A percentile compares a stretch with the other conserved stretches of the same genome.
Evolutionary conservation across 1,140 invertebrate species (phyloP).

Genomic region (Metaphire vulgaris): DNA sequence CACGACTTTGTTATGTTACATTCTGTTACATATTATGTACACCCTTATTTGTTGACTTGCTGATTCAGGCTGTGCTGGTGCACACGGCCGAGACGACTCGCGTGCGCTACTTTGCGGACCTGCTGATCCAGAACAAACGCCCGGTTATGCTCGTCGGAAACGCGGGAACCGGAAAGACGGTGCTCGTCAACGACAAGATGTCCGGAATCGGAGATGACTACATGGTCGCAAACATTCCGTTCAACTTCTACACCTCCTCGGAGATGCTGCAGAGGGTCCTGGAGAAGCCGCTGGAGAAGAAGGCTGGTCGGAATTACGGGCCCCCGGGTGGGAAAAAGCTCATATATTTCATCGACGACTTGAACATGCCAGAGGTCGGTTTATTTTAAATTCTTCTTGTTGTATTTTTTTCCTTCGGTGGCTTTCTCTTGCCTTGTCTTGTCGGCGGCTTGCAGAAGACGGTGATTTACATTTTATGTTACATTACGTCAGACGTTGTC

Average conservation of each 20-base stretch:
- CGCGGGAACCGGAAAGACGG: conserved; percentile 60
- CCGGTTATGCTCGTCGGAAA: conserved; percentile 90
- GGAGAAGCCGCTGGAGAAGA: conserved; percentile 93
- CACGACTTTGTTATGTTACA: no score
- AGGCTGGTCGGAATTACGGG: conserved; percentile 89
- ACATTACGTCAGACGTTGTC: no score
- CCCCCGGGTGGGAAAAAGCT: conserved; percentile 87
- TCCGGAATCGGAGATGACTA: conserved; percentile 73
- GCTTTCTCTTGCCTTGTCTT: no score
- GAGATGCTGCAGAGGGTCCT: conserved; percentile 91
- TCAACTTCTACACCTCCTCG: conserved; percentile 93
- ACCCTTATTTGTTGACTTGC: no score
- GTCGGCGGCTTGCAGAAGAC: no score
- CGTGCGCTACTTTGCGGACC: conserved; percentile 79
- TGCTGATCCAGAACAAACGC: conserved; percentile 76
- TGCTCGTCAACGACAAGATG: conserved; percentile 73
- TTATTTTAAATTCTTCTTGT: no score
- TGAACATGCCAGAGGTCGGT: conserved; percentile 91
- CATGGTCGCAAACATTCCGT: conserved; percentile 82
- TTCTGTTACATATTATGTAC: no score
- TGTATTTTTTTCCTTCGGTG: no score
- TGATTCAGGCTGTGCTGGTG: conserved; percentile 76
- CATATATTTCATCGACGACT: conserved; percentile 92
- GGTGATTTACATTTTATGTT: no score
- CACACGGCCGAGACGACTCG: conserved; percentile 87